These are phyloP conservation scores for Schizopygopsis pylzovi DNA, from an alignment of 2,797 vertebrate genomes.

Conservation along the genomic window DNA sequence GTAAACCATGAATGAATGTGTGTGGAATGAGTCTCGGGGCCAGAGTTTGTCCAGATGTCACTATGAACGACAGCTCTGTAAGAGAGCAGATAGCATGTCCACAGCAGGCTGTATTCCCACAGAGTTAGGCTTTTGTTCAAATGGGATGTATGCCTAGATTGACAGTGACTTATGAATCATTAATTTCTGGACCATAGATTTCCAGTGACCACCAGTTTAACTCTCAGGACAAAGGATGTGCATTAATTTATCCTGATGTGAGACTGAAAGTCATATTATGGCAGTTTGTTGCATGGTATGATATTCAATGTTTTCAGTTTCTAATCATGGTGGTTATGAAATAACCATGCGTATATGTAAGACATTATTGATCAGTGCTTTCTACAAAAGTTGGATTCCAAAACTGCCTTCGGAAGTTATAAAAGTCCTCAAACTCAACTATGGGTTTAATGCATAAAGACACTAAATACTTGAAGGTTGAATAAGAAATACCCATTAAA, in stretches of 20 bases:
- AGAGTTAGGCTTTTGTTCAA: slow-evolving; percentile 32
- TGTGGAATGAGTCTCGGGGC: slow-evolving; percentile 22
- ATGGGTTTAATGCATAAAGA: slow-evolving; percentile 26
- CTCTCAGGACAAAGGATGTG: slow-evolving; percentile 5
- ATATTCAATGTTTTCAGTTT: background rate
- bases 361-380: background rate
- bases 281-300: background rate
- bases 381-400: background rate
- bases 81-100: slow-evolving; percentile 21
- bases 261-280: slow-evolving; percentile 16
- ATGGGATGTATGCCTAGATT: background rate
- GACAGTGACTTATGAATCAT: slow-evolving; percentile 9
- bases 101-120: slow-evolving; percentile 18
- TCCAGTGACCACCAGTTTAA: slow-evolving; percentile 33
- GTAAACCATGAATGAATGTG: slow-evolving; percentile 21
- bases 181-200: slow-evolving; percentile 14
- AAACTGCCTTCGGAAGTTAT: background rate
- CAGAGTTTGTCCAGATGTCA: slow-evolving; percentile 41
- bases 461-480: slow-evolving; percentile 45
- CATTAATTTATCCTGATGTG: background rate
- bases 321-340: background rate
- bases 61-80: slow-evolving; percentile 38
- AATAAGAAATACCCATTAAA: slow-evolving; percentile 43
- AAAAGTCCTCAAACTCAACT: slow-evolving; percentile 5
- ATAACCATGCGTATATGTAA: background rate